These are phyloP conservation scores for Phyllotreta cruciferae DNA, from an alignment of 2,888 invertebrate species.

Conservation along the genomic window DNA sequence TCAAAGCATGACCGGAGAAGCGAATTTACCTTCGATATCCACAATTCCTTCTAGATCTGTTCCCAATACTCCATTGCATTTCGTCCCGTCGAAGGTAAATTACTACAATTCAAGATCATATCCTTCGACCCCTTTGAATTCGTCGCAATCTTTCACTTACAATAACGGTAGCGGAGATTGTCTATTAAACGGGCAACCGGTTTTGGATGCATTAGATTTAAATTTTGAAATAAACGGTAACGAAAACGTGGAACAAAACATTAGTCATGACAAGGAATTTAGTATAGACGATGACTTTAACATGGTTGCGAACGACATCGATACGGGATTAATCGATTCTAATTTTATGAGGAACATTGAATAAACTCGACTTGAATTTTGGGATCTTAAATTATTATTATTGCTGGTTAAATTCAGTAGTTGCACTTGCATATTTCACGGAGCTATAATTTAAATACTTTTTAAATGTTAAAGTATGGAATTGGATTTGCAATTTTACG, in stretches of 20 bases:
- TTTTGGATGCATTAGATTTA: constrained; percentile 33
- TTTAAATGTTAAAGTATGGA: too few relatives aligned
- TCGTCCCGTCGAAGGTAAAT: constrained; percentile 54
- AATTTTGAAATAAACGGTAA: constrained; percentile 43
- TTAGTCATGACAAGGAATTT: constrained; percentile 39
- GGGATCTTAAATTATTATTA: not conserved
- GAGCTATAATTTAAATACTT: too few relatives aligned
- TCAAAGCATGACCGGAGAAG: constrained; percentile 47
- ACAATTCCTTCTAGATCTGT: constrained; percentile 69
- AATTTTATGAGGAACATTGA: constrained; percentile 48
- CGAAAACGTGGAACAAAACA: constrained; percentile 35
- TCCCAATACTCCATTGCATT: constrained; percentile 68
- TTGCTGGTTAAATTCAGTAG: too few relatives aligned
- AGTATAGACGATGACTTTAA: constrained; percentile 43
- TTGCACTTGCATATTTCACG: too few relatives aligned
- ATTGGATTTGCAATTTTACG: too few relatives aligned
- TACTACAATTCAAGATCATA: constrained; percentile 71
- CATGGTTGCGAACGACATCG: constrained; percentile 47
- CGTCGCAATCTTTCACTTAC: constrained; percentile 55
- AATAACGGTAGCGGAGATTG: constrained; percentile 55
- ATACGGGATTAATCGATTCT: constrained; percentile 48
- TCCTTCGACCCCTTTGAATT: constrained; percentile 74
- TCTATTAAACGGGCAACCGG: constrained; percentile 58
- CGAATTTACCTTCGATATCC: constrained; percentile 24
- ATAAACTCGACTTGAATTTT: constrained; percentile 19